Base-by-base conservation (phyloP, 2,113 vertebrate genomes). In the Alethe diademata region DNA sequence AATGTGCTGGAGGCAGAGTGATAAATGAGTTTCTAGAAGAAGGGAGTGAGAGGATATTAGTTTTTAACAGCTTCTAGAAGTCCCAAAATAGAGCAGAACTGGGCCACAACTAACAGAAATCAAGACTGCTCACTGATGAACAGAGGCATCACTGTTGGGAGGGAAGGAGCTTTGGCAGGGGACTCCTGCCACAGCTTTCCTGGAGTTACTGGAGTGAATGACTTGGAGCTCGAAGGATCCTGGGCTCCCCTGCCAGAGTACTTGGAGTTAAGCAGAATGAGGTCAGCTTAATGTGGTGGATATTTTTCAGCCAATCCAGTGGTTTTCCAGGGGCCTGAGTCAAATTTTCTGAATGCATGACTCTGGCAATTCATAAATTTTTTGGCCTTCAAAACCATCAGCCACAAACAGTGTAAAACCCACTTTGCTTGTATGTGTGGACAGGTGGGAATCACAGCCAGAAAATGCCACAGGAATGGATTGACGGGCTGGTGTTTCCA, bases 81-180 rank as follows among this genome's bases (percentile, higher is more conserved):
- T 88, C 82, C 67, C 60, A 83, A 94, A 96, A 88, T 93, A 96
- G 93, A 86, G 22, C 47, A 90, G 85, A 93, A 78, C 56, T 90
- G 85, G 67, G 75, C 85, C 86, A 72, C 71, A 74, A 22, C 35
- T 54, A 83, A 20, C 38, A 94, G 91, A 35, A 90, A 43, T 43
- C 6, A 14, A 54, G 80, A 9, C 42, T 92, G 76, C 69, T 89
- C 42, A 2, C 69, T 73, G 87, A 19, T 31, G 54, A 92, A 8
- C 80, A 76, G 61, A 90, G 76, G 70, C 86, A 61, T 47, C 3
- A 0, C 36, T 82, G 70, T 86, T 85, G 81, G 70, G 66, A 92
- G 74, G 76, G 81, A 45, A 81, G 91, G 83, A 74, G 61, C 45
- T 93, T 90, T 92, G 94, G 91, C 93, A 95, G 40, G 61, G 84